Base-by-base conservation (phyloP, 2,888 invertebrate species). In the Drosophila yooni region DNA sequence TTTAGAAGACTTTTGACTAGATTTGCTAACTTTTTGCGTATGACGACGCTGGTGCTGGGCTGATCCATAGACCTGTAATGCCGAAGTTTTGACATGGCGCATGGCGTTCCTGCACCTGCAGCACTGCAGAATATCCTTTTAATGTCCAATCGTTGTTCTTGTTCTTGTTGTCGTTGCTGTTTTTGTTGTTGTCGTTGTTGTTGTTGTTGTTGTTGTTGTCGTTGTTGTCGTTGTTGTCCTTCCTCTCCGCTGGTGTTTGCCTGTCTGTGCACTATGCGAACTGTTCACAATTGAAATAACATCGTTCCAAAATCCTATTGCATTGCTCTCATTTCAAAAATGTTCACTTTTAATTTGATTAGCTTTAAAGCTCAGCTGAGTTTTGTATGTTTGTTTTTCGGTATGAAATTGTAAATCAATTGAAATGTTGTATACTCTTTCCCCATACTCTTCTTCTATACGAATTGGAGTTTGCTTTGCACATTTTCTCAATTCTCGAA, bases 1-100 rank as follows among this genome's bases (percentile, higher is more conserved):
- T 15, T 38, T 21, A 62, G 38, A 29, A 38, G 21, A 48, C 64
- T 50, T 50, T 29, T 29, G 21, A 50, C 58, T 69, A 25, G 53
- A 56, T 65, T 63, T 33, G 87, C 91, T 92, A 92, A 93, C 93
- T 93, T 93, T 90, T 93, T 93, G 89, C 93, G 91, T 91, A 93
- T 92, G 83, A 87, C 82, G 76, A 91, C 91, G 82, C 92, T 79
- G 76, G 82, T 83, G 88, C 91, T 80, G 77, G 92, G 91, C 83
- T 92, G 92, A 91, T 93, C 93, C 91, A 93, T 91, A 94, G 95
- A 96, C 96, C 96, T 96, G 96, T 96, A 96, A 94, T 96, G 96
- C 93, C 96, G 96, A 94, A 96, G 96, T 94, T 95, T 95, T 93
- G 95, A 95, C 95, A 96, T 96, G 94, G 94, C 94, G 94, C 95